phyloP scores from a whole-genome alignment of 1,140 invertebrate species.

The Callitettix versicolor region DNA sequence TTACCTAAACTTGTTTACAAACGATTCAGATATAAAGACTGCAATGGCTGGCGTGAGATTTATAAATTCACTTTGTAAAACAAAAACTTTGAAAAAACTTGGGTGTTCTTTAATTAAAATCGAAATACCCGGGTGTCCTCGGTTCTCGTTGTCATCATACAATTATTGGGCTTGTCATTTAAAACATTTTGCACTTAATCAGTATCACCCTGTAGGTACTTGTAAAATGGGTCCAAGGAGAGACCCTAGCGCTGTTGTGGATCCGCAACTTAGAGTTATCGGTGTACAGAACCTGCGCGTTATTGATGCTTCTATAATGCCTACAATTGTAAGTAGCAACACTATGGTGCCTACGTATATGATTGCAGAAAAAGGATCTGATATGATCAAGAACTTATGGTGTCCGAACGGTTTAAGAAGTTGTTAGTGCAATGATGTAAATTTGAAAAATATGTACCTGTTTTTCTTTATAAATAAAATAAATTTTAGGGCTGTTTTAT shows the following conservation, averaged over 20 bases:
- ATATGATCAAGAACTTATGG: constrained; percentile 17
- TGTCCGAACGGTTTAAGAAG: neutral
- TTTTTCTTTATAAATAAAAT: too few relatives aligned
- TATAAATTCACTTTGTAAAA: constrained; percentile 5
- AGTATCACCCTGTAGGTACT: constrained; percentile 41
- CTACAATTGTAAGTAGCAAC: constrained; percentile 47
- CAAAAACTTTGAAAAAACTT: constrained; percentile 23
- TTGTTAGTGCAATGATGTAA: too few relatives aligned
- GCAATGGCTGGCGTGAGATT: constrained; percentile 41
- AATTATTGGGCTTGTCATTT: constrained; percentile 61
- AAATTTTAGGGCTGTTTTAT: too few relatives aligned
- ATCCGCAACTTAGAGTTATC: constrained; percentile 44
- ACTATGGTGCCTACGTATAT: constrained; percentile 37
- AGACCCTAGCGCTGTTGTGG: constrained; percentile 47
- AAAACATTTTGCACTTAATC: constrained; percentile 31
- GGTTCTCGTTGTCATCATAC: constrained; percentile 47
- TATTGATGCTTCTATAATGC: constrained; percentile 63
- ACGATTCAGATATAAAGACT: constrained; percentile 52
- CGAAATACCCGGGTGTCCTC: constrained; percentile 49
- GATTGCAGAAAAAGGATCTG: constrained; percentile 17
- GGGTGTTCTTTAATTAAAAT: constrained; percentile 34
- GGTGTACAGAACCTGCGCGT: constrained; percentile 46
- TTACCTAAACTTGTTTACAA: constrained; percentile 64
- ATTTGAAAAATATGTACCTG: too few relatives aligned
- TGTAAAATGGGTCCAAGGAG: constrained; percentile 50